Evolutionary conservation across 2,113 vertebrate species (phyloP).

Genomic region (Gadus chalcogrammus): DNA sequence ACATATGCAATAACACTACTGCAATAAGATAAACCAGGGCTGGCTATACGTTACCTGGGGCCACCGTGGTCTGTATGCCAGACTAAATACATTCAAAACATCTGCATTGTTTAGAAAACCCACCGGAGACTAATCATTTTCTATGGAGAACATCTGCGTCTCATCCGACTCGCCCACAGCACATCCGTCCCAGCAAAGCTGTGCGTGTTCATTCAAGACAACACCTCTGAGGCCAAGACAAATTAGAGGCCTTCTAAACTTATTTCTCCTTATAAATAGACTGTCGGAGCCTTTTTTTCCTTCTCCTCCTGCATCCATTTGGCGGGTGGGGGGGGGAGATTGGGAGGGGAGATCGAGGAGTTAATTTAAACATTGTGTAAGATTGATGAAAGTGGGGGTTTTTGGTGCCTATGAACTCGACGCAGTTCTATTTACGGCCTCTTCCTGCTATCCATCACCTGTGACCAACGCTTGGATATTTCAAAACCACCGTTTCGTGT

Average conservation of each 20-base stretch:
- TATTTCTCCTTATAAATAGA: slow-evolving; percentile 73
- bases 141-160: slow-evolving; percentile 61
- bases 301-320: slow-evolving; percentile 40
- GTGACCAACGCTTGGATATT: slow-evolving; percentile 49
- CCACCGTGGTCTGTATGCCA: too few relatives aligned
- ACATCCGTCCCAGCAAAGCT: slow-evolving; percentile 49
- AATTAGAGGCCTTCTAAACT: slow-evolving; percentile 67
- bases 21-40: too few relatives aligned
- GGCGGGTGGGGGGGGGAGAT: not conserved
- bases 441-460: slow-evolving; percentile 57
- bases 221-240: slow-evolving; percentile 73
- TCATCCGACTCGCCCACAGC: slow-evolving; percentile 48
- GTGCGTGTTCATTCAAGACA: slow-evolving; percentile 61
- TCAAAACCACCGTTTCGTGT: slow-evolving; percentile 51
- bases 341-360: too few relatives aligned
- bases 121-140: slow-evolving; percentile 53
- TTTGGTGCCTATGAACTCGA: slow-evolving; percentile 59
- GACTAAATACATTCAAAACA: too few relatives aligned
- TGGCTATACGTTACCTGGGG: too few relatives aligned
- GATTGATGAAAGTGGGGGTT: not conserved
- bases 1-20: too few relatives aligned
- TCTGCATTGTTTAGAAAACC: slow-evolving; percentile 12
- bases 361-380: too few relatives aligned
- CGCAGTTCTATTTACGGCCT: slow-evolving; percentile 58
- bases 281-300: slow-evolving; percentile 46